Conservation (phyloP, 2,888 invertebrate species). For the Agrotis puta region DNA sequence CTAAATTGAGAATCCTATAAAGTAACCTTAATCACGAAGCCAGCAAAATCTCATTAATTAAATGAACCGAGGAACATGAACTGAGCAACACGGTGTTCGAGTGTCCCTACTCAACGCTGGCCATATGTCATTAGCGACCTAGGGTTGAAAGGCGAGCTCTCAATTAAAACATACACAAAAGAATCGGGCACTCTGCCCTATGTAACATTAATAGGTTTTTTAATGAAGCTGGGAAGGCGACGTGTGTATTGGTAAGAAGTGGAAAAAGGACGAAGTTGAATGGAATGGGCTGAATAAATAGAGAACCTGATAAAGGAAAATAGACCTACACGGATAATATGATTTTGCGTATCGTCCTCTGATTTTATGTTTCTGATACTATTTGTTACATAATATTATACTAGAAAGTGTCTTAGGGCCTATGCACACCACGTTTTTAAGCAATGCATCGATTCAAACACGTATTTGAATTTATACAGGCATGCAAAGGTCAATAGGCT, state of each 20-base stretch:
- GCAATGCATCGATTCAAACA: no score
- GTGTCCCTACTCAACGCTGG: conserved; percentile 16
- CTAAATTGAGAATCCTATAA: not conserved
- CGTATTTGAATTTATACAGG: no score
- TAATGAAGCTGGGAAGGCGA: conserved; percentile 9
- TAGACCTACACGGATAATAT: not conserved
- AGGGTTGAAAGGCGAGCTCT: conserved; percentile 20
- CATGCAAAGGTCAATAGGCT: no score
- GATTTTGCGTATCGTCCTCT: no score
- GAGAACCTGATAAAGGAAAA: not conserved
- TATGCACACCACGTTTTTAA: no score
- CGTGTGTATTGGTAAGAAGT: no score
- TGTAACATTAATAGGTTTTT: conserved; percentile 7
- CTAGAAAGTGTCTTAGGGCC: no score
- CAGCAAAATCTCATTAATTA: conserved; percentile 19
- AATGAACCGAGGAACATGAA: conserved; percentile 15
- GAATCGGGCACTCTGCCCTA: conserved; percentile 5
- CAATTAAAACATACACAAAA: conserved; percentile 47
- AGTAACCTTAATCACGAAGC: not conserved
- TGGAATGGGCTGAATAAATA: no score
- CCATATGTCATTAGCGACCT: conserved; percentile 12
- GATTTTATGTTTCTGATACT: no score
- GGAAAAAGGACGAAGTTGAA: no score
- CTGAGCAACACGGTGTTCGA: conserved; percentile 19
- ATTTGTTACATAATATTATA: no score